phyloP scores from a whole-genome alignment of 2,113 vertebrate species.

The Peromyscus leucopus region DNA sequence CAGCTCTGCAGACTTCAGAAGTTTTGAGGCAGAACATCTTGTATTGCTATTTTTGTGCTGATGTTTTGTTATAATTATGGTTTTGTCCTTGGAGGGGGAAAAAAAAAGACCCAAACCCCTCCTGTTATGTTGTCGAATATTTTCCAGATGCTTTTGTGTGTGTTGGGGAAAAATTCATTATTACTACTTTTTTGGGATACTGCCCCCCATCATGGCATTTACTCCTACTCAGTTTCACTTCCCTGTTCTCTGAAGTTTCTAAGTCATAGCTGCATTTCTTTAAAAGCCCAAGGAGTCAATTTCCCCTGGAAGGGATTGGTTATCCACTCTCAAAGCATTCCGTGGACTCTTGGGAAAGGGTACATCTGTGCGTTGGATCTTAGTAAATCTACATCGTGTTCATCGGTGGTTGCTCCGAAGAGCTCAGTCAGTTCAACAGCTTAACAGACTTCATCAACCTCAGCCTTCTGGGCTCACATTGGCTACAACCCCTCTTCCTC shows the following conservation, averaged over 20 bases:
- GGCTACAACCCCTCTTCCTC: neutral
- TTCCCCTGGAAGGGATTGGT: neutral
- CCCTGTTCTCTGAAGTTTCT: neutral
- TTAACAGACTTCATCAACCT: neutral
- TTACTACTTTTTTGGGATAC: neutral
- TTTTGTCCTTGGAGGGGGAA: neutral
- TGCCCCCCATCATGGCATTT: neutral
- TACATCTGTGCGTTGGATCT: neutral
- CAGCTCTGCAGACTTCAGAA: slow-evolving; percentile 4
- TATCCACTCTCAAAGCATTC: neutral
- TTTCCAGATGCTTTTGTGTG: slow-evolving; percentile 47
- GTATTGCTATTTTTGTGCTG: neutral
- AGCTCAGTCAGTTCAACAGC: neutral
- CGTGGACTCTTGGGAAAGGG: neutral
- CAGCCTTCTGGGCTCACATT: neutral
- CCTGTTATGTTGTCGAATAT: slow-evolving; percentile 47
- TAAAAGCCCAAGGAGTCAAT: neutral
- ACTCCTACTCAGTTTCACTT: neutral
- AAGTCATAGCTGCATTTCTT: slow-evolving; percentile 39
- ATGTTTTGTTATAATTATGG: slow-evolving; percentile 28
- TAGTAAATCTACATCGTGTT: neutral
- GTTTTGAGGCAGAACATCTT: slow-evolving; percentile 37
- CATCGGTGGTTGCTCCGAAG: neutral
- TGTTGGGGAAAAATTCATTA: neutral
- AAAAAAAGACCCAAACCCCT: neutral